A percentile compares a stretch with the other conserved stretches of the same genome.
phyloP scores from a whole-genome alignment of 2,888 invertebrate genomes.

The Ochropleura plecta region DNA sequence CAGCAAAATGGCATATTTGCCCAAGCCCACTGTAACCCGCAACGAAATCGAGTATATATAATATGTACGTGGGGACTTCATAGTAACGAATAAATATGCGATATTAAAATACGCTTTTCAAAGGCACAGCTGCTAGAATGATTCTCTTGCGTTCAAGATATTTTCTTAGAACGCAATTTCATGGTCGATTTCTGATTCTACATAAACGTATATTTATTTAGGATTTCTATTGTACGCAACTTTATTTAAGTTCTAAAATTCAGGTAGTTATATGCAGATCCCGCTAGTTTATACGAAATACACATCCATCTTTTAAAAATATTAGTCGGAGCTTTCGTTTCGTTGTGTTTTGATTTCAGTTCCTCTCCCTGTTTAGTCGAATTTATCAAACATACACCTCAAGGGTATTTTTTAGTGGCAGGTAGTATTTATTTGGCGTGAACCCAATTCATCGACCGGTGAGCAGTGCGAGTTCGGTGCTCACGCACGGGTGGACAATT shows the following conservation, averaged over 20 bases:
- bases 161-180: not conserved
- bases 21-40: not conserved
- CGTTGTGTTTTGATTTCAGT: not conserved
- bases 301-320: not conserved
- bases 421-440: constrained; percentile 27
- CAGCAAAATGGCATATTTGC: constrained; percentile 22
- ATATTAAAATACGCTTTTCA: constrained; percentile 4
- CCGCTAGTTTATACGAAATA: not conserved
- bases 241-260: not conserved
- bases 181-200: not conserved
- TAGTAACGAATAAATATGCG: not conserved
- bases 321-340: not conserved
- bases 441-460: constrained; percentile 28
- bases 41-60: not conserved
- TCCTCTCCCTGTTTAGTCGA: constrained; percentile 15
- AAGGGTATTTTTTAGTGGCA: constrained; percentile 18
- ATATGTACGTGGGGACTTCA: not conserved
- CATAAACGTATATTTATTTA: not conserved
- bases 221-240: not conserved
- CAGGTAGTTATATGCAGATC: not conserved
- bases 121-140: not conserved
- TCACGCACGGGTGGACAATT: constrained; percentile 15
- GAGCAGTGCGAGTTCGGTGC: not conserved
- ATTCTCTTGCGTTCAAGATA: not conserved
- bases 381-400: constrained; percentile 8